These are phyloP conservation scores for Chloroceryle inda DNA, from an alignment of 2,797 vertebrate genomes.

Conservation along the genomic window DNA sequence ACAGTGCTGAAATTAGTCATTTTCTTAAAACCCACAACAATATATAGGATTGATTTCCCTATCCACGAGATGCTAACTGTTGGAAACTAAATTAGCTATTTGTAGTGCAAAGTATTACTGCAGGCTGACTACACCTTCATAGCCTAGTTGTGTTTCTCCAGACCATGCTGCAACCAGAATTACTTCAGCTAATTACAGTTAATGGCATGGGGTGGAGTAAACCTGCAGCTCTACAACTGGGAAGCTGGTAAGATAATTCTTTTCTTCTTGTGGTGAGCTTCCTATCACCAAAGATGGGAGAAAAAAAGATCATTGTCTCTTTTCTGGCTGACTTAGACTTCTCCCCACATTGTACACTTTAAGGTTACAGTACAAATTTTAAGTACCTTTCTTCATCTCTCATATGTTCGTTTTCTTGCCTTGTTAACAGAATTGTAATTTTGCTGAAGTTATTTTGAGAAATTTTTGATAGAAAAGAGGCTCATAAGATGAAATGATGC, in stretches of 20 bases:
- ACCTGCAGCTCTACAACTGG: background rate
- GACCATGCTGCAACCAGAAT: background rate
- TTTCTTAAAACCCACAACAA: background rate
- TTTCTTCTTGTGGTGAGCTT: background rate
- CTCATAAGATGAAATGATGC: background rate
- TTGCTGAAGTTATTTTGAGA: conserved; percentile 37
- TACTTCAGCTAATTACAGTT: conserved; percentile 35
- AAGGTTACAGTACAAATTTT: conserved; percentile 9
- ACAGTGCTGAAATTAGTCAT: background rate
- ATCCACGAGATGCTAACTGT: background rate
- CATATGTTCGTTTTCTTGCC: conserved; percentile 1
- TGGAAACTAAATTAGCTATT: background rate
- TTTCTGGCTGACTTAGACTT: background rate
- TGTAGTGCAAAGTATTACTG: background rate
- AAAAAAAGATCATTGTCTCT: background rate
- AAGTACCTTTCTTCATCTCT: conserved; percentile 14
- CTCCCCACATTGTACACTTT: background rate
- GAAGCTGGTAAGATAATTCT: background rate
- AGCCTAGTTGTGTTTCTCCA: conserved; percentile 1
- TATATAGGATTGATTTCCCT: background rate
- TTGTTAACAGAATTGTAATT: conserved; percentile 17
- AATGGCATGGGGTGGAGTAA: background rate
- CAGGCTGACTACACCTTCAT: background rate
- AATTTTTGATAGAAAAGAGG: background rate
- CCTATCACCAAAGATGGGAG: background rate